Conservation (phyloP, 1,140 invertebrate species). For the Psix sp. region DNA sequence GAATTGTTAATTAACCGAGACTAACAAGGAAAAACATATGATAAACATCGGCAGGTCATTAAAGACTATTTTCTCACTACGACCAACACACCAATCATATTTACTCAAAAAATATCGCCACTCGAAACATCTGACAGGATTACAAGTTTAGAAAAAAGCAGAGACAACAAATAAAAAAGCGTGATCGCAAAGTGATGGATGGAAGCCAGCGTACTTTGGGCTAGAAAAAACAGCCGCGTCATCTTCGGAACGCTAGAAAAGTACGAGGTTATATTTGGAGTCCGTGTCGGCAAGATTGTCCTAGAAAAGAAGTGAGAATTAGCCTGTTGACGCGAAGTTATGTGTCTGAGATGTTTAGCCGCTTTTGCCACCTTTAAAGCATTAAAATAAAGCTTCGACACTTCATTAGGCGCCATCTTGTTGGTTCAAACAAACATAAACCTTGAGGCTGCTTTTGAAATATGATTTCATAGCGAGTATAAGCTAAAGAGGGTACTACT, state of each 20-base stretch:
- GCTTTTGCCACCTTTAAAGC: slow-evolving; percentile 9
- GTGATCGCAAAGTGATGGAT: slow-evolving; percentile 21
- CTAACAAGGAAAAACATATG: no score
- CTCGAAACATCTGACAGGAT: slow-evolving; percentile 1
- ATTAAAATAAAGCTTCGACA: slow-evolving; percentile 21
- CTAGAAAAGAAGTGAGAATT: slow-evolving; percentile 24
- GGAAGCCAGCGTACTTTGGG: no score
- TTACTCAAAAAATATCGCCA: slow-evolving; percentile 13
- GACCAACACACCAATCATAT: no score
- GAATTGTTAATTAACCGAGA: no score
- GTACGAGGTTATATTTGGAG: slow-evolving; percentile 26
- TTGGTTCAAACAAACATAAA: slow-evolving; percentile 11
- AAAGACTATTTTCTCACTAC: no score
- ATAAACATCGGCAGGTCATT: no score
- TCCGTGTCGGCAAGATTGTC: slow-evolving; percentile 28
- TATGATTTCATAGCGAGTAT: slow-evolving; percentile 19
- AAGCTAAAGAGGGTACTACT: slow-evolving; percentile 16
- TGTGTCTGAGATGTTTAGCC: slow-evolving; percentile 8
- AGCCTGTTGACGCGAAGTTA: slow-evolving; percentile 27
- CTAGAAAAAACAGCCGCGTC: slow-evolving; percentile 25
- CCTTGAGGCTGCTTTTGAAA: slow-evolving; percentile 23
- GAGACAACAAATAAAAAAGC: slow-evolving; percentile 35
- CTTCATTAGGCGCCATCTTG: slow-evolving; percentile 27
- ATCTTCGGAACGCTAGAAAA: slow-evolving; percentile 21
- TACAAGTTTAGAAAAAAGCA: slow-evolving; percentile 15